These are phyloP conservation scores for Ctenomys sociabilis DNA, from an alignment of 2,113 vertebrate species.

Conservation along the genomic window DNA sequence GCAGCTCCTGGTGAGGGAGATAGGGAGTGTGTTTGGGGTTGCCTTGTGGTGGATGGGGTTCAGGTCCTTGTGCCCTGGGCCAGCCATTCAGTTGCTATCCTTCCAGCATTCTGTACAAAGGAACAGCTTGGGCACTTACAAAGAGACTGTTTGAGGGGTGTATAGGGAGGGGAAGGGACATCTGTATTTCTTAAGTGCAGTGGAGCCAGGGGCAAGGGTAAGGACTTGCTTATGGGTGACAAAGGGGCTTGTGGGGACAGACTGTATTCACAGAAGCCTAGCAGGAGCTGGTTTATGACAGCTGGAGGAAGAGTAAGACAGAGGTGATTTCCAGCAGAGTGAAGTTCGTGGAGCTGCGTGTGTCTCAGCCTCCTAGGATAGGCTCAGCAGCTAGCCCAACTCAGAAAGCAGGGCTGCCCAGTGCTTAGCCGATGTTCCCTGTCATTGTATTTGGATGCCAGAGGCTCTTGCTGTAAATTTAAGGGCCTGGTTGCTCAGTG, in stretches of 20 bases:
- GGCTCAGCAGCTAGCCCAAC: neutral
- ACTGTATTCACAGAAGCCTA: neutral
- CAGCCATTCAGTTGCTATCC: neutral
- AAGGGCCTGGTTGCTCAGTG: neutral
- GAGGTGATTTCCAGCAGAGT: neutral
- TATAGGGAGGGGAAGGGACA: neutral
- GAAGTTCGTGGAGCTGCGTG: neutral
- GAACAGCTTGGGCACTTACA: no score
- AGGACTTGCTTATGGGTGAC: neutral
- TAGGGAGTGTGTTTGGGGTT: neutral
- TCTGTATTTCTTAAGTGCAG: neutral
- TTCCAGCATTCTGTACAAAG: neutral
- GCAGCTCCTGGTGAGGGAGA: neutral
- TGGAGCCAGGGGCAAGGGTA: no score
- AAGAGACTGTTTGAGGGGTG: neutral
- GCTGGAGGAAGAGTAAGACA: neutral
- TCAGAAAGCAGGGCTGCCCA: fast-evolving
- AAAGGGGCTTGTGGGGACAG: neutral
- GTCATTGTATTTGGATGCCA: neutral
- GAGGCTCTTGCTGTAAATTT: neutral
- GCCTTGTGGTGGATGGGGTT: neutral
- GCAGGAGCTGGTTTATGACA: neutral
- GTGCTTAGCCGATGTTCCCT: neutral
- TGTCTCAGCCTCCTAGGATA: neutral
- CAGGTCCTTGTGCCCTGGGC: neutral